Evolutionary conservation across 1,140 invertebrate species (phyloP), one percentile per base, ranked within the genome.

Genomic region (Megathymus violae): DNA sequence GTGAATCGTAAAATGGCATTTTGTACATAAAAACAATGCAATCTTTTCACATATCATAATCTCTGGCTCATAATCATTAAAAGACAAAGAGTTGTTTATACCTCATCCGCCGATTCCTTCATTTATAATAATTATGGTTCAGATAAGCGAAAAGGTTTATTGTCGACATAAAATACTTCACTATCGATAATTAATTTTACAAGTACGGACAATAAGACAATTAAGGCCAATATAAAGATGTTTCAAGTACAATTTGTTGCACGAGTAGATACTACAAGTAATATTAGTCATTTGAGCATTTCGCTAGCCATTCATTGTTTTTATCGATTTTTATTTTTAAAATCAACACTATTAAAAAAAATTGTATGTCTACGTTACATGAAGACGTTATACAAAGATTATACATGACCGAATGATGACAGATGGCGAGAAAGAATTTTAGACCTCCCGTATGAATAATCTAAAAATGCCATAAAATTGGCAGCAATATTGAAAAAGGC

Each of bases 401-500:
- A 31, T 9, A 25, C 5, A 9, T 9, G 27, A 31, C n/a, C 1
- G 4, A 36, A 36, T 36, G 11, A 36, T 7, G 7, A 36, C 34
- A 36, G 7, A 31, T 6, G 34, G 4, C n/a, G 1, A 11, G 34
- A 36, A 22, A 36, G 0, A 36, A 11, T 36, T 36, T n/a, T 7
- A n/a, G n/a, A 36, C 2, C 10, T 36, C 34, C n/a, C 34, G 34
- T 36, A 36, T 11, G 34, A 36, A n/a, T 25, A 15, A 44, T 34
- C 10, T 22, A 44, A 15, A 47, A 59, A 51, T 15, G 13, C 14
- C 54, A 22, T 34, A 10, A 62, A 67, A 64, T 70, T 63, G 65
- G 40, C 59, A 70, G 67, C 41, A 59, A 71, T 66, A 67, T 74
- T 50, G 54, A 54, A 54, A 72, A 70, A 69, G 62, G 48, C 63